These are phyloP conservation scores for Bombus breviceps DNA, from an alignment of 1,140 invertebrate species.

Conservation along the genomic window DNA sequence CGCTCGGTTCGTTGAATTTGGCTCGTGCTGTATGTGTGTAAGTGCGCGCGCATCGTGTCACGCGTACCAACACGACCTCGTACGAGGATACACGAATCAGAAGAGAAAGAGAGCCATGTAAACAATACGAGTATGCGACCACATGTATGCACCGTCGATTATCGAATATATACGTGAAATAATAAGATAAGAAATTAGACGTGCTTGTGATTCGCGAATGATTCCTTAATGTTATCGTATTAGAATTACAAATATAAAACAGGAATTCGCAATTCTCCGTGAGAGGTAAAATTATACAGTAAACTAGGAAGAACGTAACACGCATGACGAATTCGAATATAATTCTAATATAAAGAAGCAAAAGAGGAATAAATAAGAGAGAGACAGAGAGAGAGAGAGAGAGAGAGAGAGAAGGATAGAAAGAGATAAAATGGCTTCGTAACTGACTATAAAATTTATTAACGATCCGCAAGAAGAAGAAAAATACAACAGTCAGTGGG, in stretches of 20 bases:
- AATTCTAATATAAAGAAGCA: background rate
- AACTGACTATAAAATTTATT: slow-evolving; percentile 2
- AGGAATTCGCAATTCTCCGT: slow-evolving; percentile 39
- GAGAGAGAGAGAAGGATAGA: background rate
- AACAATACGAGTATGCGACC: slow-evolving; percentile 38
- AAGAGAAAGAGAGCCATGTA: slow-evolving; percentile 37
- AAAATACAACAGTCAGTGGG: background rate
- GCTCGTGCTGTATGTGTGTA: slow-evolving; percentile 42
- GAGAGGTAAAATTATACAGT: slow-evolving; percentile 24
- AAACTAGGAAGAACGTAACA: background rate
- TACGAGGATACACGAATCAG: slow-evolving; percentile 7
- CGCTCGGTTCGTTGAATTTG: slow-evolving; percentile 53
- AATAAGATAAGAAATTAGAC: slow-evolving; percentile 51
- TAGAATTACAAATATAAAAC: slow-evolving; percentile 69
- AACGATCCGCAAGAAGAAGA: slow-evolving; percentile 16
- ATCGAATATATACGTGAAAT: slow-evolving; percentile 26
- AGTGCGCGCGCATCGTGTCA: slow-evolving; percentile 25
- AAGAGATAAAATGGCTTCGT: background rate
- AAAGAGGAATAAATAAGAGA: background rate
- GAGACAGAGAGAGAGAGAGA: background rate
- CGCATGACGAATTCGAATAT: slow-evolving; percentile 9
- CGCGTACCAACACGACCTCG: background rate
- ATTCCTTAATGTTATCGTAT: slow-evolving; percentile 27
- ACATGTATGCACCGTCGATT: slow-evolving; percentile 35
- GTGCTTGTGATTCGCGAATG: slow-evolving; percentile 20